Evolutionary conservation across 2,113 vertebrate genomes (phyloP), one percentile per base, ranked within the genome.

Genomic region (Tenrec ecaudatus): DNA sequence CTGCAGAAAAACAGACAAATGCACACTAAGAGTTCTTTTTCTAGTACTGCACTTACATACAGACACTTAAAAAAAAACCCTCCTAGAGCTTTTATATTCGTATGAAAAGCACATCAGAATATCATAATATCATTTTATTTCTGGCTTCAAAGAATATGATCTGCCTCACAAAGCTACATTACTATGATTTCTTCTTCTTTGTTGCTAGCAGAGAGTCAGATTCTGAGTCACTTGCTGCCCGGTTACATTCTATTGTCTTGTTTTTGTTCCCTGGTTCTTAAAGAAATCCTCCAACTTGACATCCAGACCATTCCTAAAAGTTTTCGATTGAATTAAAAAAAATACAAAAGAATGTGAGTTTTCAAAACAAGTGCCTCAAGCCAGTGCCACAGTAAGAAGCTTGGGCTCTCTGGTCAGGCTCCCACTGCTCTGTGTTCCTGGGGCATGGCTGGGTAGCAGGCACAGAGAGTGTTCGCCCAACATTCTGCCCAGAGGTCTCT

Each of bases 201-300:
- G 89, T n/a, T 83, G 64, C 88, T 77, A 69, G 11, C 62, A 81
- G 66, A 75, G 38, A 23, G 43, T 57, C 69, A 66, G 47, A 40
- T 68, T 82, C 29, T 38, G 22, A 64, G 82, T 47, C 36, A 87
- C 19, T 73, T n/a, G 75, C 8, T 62, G 29, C 33, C 29, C 73
- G 43, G 38, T 84, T 47, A 78, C 43, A 84, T 88, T 47, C 33
- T 27, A 3, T 1, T 76, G 29, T 38, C 71, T 84, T 81, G 9
- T 89, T 10, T 79, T 62, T 27, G 69, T 92, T 75, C 76, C 78
- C 23, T 69, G n/a, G 16, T 80, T 86, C n/a, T 79, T 76, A 77
- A 33, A 80, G 31, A 87, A 88, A 94, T 77, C 10, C 19, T 93
- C 86, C 33, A 58, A 31, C 69, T 80, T 86, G 47, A 94, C 64